A percentile compares a stretch with the other conserved stretches of the same genome.
phyloP scores from a whole-genome alignment of 2,113 vertebrate genomes.

The Microtus oregoni region DNA sequence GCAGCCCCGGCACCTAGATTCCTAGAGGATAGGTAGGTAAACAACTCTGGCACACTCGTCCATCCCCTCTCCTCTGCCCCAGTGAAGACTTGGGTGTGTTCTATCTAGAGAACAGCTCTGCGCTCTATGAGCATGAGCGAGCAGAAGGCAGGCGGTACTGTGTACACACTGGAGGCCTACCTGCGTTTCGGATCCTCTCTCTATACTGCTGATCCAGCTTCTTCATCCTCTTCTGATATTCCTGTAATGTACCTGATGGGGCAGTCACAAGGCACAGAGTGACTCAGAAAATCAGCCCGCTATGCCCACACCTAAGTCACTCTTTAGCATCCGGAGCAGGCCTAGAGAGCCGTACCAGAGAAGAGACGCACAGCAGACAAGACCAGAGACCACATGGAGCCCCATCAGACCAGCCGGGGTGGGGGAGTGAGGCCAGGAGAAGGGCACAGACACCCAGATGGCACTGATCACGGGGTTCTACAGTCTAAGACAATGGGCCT shows the following conservation, averaged over 20 bases:
- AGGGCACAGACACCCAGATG: background rate
- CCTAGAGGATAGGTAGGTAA: background rate
- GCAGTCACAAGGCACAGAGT: background rate
- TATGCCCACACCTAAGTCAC: background rate
- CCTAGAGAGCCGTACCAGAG: background rate
- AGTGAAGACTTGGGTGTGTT: fast-evolving
- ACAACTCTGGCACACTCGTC: background rate
- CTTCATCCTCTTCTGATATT: constrained; percentile 99
- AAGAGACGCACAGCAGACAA: background rate
- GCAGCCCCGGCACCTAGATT: background rate
- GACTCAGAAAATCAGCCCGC: background rate
- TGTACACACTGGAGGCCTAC: constrained; percentile 75
- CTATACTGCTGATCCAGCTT: constrained; percentile 99
- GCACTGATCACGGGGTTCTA: background rate
- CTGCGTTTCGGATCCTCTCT: constrained; percentile 97
- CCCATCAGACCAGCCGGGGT: no score
- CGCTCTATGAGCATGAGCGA: fast-evolving
- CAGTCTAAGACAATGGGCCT: fast-evolving
- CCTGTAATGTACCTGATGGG: constrained; percentile 94
- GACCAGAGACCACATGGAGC: background rate
- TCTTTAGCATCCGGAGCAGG: background rate
- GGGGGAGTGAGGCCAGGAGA: background rate
- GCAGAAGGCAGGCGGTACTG: no score
- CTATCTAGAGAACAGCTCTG: background rate
- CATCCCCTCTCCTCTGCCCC: background rate